A percentile compares a stretch with the other conserved stretches of the same genome.
phyloP scores from a whole-genome alignment of 2,113 vertebrate species.

The Lycaon pictus region DNA sequence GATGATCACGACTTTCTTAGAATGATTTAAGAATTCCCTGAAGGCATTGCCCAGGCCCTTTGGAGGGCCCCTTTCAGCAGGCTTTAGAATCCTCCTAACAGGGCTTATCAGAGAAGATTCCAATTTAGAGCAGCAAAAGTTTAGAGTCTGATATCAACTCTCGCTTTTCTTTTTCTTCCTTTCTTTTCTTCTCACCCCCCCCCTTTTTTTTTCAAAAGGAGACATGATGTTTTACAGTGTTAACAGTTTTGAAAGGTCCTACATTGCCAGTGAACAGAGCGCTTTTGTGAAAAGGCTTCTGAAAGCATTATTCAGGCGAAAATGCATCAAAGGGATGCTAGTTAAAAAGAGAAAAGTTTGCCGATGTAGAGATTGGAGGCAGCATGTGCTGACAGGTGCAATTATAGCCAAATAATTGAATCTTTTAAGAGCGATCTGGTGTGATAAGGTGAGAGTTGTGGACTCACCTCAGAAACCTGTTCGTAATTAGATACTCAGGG shows the following conservation, averaged over 20 bases:
- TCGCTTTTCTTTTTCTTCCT: conserved; percentile 34
- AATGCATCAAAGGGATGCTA: conserved; percentile 73
- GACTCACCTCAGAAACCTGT: neutral
- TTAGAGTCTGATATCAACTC: conserved; percentile 73
- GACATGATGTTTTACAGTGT: conserved; percentile 80
- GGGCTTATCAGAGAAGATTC: conserved; percentile 80
- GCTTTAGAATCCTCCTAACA: conserved; percentile 69
- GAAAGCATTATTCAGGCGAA: conserved; percentile 76
- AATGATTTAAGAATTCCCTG: conserved; percentile 86
- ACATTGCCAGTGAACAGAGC: conserved; percentile 69
- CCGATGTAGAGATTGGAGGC: conserved; percentile 65
- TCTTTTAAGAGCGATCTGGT: conserved; percentile 68
- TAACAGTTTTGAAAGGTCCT: conserved; percentile 77
- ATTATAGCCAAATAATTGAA: conserved; percentile 80
- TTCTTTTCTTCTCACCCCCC: neutral
- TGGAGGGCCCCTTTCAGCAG: conserved; percentile 49
- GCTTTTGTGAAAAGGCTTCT: conserved; percentile 71
- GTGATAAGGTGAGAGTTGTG: conserved; percentile 27
- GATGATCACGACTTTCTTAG: conserved; percentile 77
- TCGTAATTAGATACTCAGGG: conserved; percentile 57
- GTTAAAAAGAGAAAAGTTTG: conserved; percentile 74
- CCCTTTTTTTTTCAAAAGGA: neutral
- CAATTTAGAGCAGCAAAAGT: conserved; percentile 79
- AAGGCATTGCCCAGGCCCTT: conserved; percentile 66
- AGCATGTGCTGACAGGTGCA: conserved; percentile 74